phyloP scores from a whole-genome alignment of 2,888 invertebrate genomes.

The Watsonalla binaria region DNA sequence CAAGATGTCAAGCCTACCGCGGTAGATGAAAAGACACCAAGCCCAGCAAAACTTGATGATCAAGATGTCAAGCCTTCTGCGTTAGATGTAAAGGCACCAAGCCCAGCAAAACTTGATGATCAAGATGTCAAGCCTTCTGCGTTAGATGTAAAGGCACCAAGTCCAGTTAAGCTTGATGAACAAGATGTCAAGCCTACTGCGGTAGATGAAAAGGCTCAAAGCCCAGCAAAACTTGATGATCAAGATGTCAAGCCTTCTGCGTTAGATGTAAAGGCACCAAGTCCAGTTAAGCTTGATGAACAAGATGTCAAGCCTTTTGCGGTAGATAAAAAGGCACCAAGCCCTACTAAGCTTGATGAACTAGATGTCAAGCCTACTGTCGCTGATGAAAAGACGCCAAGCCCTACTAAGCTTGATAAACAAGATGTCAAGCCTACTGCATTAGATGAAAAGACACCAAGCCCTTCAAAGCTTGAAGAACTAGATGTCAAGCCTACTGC shows the following conservation, averaged over 20 bases:
- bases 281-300: background rate
- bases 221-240: background rate
- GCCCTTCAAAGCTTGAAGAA: background rate
- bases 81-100: background rate
- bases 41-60: constrained; percentile 1
- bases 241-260: too few species aligned
- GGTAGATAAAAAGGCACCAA: background rate
- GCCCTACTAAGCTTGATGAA: background rate
- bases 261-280: background rate
- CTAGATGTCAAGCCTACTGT: too few species aligned
- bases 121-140: background rate
- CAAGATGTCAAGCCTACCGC: background rate
- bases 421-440: constrained; percentile 7
- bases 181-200: too few species aligned
- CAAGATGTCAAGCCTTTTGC: constrained; percentile 2
- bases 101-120: constrained; percentile 3
- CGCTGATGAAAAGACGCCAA: background rate
- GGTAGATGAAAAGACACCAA: constrained; percentile 11
- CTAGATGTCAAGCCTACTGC: background rate
- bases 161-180: background rate
- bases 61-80: background rate
- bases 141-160: constrained; percentile 11
- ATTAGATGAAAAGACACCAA: constrained; percentile 3
- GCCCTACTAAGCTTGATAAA: constrained; percentile 2
- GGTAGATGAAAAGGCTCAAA: background rate